Base-by-base conservation (phyloP, 2,113 vertebrate species). In the Chionodraco myersi region DNA sequence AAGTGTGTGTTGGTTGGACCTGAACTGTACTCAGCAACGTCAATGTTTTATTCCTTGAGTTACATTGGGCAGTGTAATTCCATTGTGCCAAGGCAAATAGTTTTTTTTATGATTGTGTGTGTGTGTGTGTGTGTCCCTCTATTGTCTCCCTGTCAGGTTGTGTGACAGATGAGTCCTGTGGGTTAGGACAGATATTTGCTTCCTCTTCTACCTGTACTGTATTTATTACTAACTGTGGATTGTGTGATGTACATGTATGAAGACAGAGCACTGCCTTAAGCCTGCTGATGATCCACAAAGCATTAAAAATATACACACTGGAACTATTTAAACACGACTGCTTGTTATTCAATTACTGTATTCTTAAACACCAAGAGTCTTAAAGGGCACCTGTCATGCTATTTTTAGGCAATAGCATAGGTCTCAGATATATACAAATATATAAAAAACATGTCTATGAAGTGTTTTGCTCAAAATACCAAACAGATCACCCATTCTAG, bases 301-400 rank as follows among this genome's bases (percentile, higher is more conserved):
- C 77, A 84, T 90, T 89, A 79, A 91, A 91, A 90, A 86, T 81
- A 92, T 67, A 92, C 82, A 95, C 94, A 95, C 94, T 95, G 94
- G 94, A 95, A 85, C 79, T 77, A 87, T 83, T 79, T 53, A 86
- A 83, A 81, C 52, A 47, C 3, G 47, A 18, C 26, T 73, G 1
- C 8, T 53, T 6, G 7, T 69, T 66, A 2, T 70, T 78, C 48
- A 3, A 56, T 77, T 26, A 34, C 47, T 65, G 48, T 10, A 45
- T 56, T 71, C 3, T 53, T 1, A 16, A 26, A 15, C 1, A n/a
- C 16, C 4, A 5, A 51, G 16, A 18, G 6, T 36, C 36, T 36
- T 41, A 30, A 30, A 30, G 30, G 3, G 0, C 30, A 30, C 30
- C 30, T 30, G 3, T 30, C 30, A 3, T 30, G 30, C 3, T 30